phyloP scores from a whole-genome alignment of 92 coral and sea anemone species.

The Pocillopora meandrina region DNA sequence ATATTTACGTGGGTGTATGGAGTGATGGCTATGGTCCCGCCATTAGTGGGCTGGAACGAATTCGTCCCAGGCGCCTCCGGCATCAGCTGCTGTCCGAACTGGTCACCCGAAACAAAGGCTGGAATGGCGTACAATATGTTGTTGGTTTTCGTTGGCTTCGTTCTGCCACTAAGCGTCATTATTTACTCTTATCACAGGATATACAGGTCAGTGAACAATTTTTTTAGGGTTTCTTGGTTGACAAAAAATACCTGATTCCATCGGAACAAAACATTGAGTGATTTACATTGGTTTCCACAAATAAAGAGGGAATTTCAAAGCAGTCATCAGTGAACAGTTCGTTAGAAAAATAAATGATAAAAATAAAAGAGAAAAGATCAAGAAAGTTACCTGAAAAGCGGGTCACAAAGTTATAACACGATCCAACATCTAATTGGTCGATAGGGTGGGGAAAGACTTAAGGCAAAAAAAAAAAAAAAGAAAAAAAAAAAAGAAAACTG shows the following conservation, averaged over 20 bases:
- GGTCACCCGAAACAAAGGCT: constrained; percentile 45
- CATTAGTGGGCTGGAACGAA: constrained; percentile 64
- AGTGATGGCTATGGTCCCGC: constrained; percentile 42
- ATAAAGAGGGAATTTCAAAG: too few relatives aligned
- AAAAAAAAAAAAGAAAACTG: background rate
- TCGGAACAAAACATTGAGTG: too few relatives aligned
- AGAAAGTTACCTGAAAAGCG: too few relatives aligned
- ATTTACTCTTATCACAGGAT: constrained; percentile 43
- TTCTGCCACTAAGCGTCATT: constrained; percentile 44
- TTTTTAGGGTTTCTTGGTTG: too few relatives aligned
- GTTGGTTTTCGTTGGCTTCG: constrained; percentile 61
- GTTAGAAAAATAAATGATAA: too few relatives aligned
- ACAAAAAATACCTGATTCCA: too few relatives aligned
- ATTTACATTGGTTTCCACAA: too few relatives aligned
- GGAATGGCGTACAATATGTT: constrained; percentile 48
- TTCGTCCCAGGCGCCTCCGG: constrained; percentile 64
- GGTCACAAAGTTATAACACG: too few relatives aligned
- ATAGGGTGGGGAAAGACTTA: background rate
- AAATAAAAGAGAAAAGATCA: too few relatives aligned
- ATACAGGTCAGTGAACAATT: constrained; percentile 5
- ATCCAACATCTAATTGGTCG: too few relatives aligned
- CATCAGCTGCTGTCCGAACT: constrained; percentile 65
- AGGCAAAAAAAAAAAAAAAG: background rate
- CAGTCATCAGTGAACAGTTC: too few relatives aligned
- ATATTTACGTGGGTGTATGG: constrained; percentile 60